These are phyloP conservation scores for Nymphalis c-album DNA, from an alignment of 2,888 invertebrate genomes.

Conservation along the genomic window DNA sequence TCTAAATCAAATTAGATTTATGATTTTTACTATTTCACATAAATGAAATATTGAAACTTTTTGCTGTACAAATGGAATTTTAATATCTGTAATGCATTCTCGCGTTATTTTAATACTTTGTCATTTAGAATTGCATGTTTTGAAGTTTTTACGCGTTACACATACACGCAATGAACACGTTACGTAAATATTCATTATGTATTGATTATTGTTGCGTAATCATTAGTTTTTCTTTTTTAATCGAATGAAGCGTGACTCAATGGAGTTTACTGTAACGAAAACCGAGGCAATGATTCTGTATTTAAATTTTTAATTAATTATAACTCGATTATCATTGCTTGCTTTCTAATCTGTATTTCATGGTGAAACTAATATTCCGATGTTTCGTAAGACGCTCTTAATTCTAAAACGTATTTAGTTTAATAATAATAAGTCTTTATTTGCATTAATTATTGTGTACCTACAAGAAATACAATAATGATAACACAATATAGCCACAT, in stretches of 20 bases:
- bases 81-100: constrained; percentile 11
- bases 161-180: background rate
- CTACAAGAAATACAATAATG: too few species aligned
- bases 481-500: too few species aligned
- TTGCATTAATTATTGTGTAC: too few species aligned
- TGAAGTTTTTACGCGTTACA: background rate
- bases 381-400: too few species aligned
- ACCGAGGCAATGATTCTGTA: background rate
- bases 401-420: too few species aligned
- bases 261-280: too few species aligned
- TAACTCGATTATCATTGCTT: background rate
- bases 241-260: background rate
- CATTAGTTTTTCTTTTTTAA: background rate
- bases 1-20: background rate
- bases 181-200: background rate
- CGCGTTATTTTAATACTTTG: constrained; percentile 10
- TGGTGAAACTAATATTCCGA: background rate
- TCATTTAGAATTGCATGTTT: constrained; percentile 3
- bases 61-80: constrained; percentile 16
- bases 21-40: constrained; percentile 5
- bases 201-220: constrained; percentile 9
- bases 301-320: constrained; percentile 4
- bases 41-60: constrained; percentile 7
- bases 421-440: too few species aligned
- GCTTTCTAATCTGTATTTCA: background rate